Conservation (phyloP, 2,888 invertebrate species). For the Hydrotaea diabolus region DNA sequence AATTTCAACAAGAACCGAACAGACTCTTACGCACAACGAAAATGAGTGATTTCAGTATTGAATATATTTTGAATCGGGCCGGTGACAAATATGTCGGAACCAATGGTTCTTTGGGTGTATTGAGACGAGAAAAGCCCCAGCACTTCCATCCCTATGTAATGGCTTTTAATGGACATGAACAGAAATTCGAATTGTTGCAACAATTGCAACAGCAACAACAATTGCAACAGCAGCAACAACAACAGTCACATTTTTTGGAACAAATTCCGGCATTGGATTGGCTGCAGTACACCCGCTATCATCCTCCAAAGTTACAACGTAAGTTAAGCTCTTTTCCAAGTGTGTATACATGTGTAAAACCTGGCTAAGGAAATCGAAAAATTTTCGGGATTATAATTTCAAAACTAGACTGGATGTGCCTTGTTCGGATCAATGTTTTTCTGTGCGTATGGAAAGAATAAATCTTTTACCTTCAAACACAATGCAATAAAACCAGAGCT, state of each 20-base stretch:
- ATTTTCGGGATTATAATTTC: no score
- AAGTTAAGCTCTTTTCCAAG: conserved; percentile 77
- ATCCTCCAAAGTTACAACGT: conserved; percentile 86
- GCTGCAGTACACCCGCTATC: conserved; percentile 87
- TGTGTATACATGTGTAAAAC: no score
- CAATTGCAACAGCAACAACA: conserved; percentile 43
- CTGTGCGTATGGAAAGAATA: no score
- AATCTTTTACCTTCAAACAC: no score
- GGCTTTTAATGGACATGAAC: conserved; percentile 45
- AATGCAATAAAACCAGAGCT: no score
- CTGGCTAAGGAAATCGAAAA: no score
- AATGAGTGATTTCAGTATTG: conserved; percentile 83
- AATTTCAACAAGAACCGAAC: no score
- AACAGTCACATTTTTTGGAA: conserved; percentile 61
- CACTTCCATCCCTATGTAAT: conserved; percentile 66
- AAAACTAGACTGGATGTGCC: no score
- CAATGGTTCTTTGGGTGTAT: conserved; percentile 75
- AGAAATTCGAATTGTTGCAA: conserved; percentile 55
- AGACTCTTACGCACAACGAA: conserved; percentile 46
- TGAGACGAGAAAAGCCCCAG: conserved; percentile 69
- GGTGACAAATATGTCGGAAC: conserved; percentile 80
- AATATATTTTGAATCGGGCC: conserved; percentile 83
- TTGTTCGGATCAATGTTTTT: no score
- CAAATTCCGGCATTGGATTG: conserved; percentile 81
- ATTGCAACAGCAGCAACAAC: conserved; percentile 29